Percentiles rank a stretch among this genome's conserved stretches.
phyloP scores from a whole-genome alignment of 2,888 invertebrate genomes.

The Tipula helvola region DNA sequence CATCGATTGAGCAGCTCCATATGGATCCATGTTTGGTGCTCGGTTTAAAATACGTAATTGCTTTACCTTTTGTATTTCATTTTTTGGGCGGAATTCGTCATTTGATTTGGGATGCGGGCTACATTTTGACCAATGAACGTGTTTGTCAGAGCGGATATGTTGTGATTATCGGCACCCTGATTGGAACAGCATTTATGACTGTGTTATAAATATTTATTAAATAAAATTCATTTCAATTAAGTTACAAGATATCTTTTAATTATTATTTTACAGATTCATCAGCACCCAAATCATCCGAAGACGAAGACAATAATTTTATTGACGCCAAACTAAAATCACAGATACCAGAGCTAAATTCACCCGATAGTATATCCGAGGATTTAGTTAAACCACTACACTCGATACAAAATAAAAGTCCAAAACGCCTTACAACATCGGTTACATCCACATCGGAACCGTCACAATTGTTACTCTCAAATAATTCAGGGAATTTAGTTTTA shows the following conservation, averaged over 20 bases:
- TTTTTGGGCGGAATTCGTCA: neutral
- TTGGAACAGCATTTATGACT: neutral
- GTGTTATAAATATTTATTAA: neutral
- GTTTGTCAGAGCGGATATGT: neutral
- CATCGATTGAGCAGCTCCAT: neutral
- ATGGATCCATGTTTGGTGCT: neutral
- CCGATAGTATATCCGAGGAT: conserved; percentile 51
- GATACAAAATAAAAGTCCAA: conserved; percentile 29
- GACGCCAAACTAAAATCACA: conserved; percentile 23
- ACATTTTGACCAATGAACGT: neutral
- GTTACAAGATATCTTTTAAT: neutral
- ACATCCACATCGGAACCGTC: conserved; percentile 18
- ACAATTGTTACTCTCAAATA: neutral
- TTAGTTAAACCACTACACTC: conserved; percentile 35
- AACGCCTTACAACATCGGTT: conserved; percentile 26
- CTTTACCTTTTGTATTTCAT: neutral
- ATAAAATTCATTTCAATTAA: neutral
- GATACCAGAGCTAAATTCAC: conserved; percentile 51
- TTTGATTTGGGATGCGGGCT: neutral
- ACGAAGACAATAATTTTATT: conserved; percentile 38
- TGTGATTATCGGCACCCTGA: neutral
- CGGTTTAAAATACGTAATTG: neutral
- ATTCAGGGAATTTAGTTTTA: neutral
- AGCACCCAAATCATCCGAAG: conserved; percentile 42
- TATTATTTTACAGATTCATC: conserved; percentile 34